Base-by-base conservation (phyloP, 2,888 invertebrate species). In the Hirtodrosophila confusa region DNA sequence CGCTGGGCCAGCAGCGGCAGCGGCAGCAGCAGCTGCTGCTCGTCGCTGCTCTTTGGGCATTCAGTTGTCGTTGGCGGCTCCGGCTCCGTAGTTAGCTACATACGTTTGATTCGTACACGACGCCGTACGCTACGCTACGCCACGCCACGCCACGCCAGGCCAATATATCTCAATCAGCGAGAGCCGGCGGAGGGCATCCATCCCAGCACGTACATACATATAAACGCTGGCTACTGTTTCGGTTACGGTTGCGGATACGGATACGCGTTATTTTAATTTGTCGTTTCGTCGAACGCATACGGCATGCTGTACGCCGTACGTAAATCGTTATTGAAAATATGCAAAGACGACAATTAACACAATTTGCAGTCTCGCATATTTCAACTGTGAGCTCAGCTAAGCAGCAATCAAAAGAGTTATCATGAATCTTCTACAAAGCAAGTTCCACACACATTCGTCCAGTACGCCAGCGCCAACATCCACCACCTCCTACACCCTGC, bases 401-500 rank as follows among this genome's bases (percentile, higher is more conserved):
- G 44, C 44, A 68, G 23, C 37, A 57, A 41, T 27, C 35, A 12
- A 11, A 11, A 7, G 39, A 37, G n/a, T 54, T 62, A 69, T 64
- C 64, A 84, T 84, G 84, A 84, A 84, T 84, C 80, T 84, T 53
- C 63, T 84, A 69, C 84, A 84, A 88, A 84, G 84, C 84, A 84
- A 84, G 84, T 84, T 79, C 44, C 62, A 58, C 37, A 51, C 49
- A 27, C 27, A 57, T 40, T 51, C 10, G 12, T 12, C 3, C 29
- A 36, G 40, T 31, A 3, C 4, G 11, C 36, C 17, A 40, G 17
- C 24, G 6, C 24, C 17, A 17, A 48, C 39, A 29, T 51, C 24
- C 8, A 0, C 11, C 24, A 33, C 37, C 49, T 33, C n/a, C 48
- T 27, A 8, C 8, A 1, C 11, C 9, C 41, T 7, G 31, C 4